Evolutionary conservation across 2,797 vertebrate species (phyloP).

Genomic region (Anableps anableps): DNA sequence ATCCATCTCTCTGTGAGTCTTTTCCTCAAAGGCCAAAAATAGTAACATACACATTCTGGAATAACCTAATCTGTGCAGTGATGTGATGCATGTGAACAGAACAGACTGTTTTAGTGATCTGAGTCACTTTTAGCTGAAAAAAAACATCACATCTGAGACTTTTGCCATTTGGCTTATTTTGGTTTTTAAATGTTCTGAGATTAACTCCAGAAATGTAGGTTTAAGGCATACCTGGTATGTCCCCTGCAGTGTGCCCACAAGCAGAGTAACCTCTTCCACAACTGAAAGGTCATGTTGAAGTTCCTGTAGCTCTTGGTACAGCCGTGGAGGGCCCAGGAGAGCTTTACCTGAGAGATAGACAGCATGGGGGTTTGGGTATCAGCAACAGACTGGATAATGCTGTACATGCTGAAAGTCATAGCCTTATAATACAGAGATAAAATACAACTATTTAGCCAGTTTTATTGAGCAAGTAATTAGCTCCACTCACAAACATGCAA

Average conservation of each 20-base stretch:
- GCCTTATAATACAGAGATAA: not conserved
- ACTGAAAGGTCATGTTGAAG: conserved; percentile 93
- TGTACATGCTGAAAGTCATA: not conserved
- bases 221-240: conserved; percentile 88
- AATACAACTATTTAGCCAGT: conserved; percentile 15
- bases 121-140: not conserved
- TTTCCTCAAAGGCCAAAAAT: conserved; percentile 21
- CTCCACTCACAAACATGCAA: not conserved
- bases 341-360: conserved; percentile 79
- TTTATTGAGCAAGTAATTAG: not conserved
- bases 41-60: conserved; percentile 20
- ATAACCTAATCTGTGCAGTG: conserved; percentile 8
- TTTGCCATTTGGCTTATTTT: not conserved
- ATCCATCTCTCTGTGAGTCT: conserved; percentile 18
- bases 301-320: conserved; percentile 96
- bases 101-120: conserved; percentile 1
- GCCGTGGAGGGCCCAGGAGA: conserved; percentile 91
- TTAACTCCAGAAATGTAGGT: not conserved
- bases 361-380: not conserved
- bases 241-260: conserved; percentile 93
- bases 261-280: conserved; percentile 93
- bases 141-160: not conserved
- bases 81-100: conserved; percentile 19
- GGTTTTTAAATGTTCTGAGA: not conserved
- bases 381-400: not conserved